Percentiles rank a stretch among this genome's conserved stretches.
These are phyloP conservation scores for Cheilosia grossa DNA, from an alignment of 2,888 invertebrate species.

Conservation along the genomic window DNA sequence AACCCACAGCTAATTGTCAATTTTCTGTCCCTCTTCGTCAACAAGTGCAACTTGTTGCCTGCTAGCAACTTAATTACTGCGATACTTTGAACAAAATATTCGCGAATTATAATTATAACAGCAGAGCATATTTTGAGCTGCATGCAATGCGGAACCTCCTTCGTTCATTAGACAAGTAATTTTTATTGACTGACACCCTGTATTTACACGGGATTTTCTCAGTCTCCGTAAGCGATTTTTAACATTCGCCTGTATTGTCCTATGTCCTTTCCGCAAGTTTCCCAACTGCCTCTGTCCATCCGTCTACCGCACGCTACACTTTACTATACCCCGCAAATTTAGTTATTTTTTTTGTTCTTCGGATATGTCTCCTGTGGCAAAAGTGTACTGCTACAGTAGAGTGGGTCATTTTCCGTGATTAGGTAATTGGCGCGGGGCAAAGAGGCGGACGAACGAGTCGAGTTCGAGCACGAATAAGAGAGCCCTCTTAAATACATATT, in stretches of 20 bases:
- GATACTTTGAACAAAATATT: too few species aligned
- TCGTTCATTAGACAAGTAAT: background rate
- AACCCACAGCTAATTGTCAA: too few species aligned
- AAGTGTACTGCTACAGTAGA: constrained; percentile 41
- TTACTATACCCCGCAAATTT: constrained; percentile 3
- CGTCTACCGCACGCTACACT: background rate
- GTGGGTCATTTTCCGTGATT: constrained; percentile 65
- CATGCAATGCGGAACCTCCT: background rate
- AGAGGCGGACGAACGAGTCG: constrained; percentile 11
- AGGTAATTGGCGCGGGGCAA: constrained; percentile 65
- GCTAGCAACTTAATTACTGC: too few species aligned
- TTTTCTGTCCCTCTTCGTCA: too few species aligned
- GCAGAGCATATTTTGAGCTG: too few species aligned
- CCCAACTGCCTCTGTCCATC: constrained; percentile 22
- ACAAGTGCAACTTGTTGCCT: too few species aligned
- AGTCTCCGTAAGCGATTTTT: constrained; percentile 52
- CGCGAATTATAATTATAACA: too few species aligned
- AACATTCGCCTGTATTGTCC: constrained; percentile 49
- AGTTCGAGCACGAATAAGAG: constrained; percentile 20
- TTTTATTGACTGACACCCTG: constrained; percentile 42
- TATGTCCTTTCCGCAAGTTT: constrained; percentile 32
- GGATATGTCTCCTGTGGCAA: constrained; percentile 60
- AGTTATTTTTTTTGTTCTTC: constrained; percentile 28
- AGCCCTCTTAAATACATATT: constrained; percentile 69
- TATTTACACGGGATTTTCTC: constrained; percentile 3